phyloP scores from a whole-genome alignment of 2,113 vertebrate species.

The Chitala chitala region DNA sequence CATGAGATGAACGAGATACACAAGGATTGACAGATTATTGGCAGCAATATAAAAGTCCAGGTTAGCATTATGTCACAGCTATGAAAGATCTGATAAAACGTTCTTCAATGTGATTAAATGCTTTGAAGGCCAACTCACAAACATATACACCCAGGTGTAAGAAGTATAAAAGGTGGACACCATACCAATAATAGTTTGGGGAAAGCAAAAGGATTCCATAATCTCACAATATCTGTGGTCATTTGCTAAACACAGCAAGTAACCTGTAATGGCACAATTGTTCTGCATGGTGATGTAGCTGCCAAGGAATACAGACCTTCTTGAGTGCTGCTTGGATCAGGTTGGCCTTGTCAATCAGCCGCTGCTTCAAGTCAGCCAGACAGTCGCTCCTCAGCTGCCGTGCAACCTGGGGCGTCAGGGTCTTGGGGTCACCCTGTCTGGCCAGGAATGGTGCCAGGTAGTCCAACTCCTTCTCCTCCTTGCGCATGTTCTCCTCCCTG shows the following conservation, averaged over 20 bases:
- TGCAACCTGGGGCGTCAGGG: conserved; percentile 53
- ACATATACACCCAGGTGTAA: too few relatives aligned
- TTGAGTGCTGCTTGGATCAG: conserved; percentile 68
- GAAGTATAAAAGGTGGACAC: too few relatives aligned
- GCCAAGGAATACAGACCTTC: conserved; percentile 59
- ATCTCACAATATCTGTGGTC: too few relatives aligned
- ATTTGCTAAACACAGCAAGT: background rate
- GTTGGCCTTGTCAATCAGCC: conserved; percentile 58
- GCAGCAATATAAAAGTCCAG: too few relatives aligned
- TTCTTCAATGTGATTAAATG: too few relatives aligned
- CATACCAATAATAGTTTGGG: too few relatives aligned
- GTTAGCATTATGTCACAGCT: too few relatives aligned
- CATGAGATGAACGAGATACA: too few relatives aligned
- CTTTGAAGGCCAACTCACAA: too few relatives aligned
- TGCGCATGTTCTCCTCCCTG: conserved; percentile 52
- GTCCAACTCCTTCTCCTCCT: conserved; percentile 61
- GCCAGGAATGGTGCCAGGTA: conserved; percentile 66
- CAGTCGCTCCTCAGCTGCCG: conserved; percentile 54
- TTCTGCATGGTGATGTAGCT: background rate
- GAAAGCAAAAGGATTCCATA: too few relatives aligned
- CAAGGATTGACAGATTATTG: too few relatives aligned
- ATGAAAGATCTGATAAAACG: too few relatives aligned
- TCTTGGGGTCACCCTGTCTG: conserved; percentile 40
- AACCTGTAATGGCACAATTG: background rate
- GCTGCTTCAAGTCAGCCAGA: conserved; percentile 58